These are phyloP conservation scores for Steinernema hermaphroditum DNA, from an alignment of 2,888 invertebrate genomes.

Conservation along the genomic window DNA sequence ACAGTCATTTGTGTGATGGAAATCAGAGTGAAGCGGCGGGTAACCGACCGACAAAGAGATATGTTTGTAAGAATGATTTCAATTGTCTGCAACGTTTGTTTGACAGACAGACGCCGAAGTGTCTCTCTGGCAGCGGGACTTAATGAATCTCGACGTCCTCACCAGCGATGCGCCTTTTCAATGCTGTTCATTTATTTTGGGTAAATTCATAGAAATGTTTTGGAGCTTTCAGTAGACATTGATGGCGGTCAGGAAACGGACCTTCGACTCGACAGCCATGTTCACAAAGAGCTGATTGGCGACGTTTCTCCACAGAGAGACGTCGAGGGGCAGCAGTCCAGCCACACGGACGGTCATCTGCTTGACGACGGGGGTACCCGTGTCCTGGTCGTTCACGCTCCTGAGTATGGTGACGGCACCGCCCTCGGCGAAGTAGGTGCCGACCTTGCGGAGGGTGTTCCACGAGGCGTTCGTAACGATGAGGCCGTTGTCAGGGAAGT, in stretches of 20 bases:
- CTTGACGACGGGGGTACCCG: slow-evolving; percentile 15
- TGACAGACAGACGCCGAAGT: too few relatives aligned
- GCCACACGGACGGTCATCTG: neutral
- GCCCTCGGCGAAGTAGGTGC: neutral
- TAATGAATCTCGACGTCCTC: too few relatives aligned
- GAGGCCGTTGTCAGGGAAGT: slow-evolving; percentile 14
- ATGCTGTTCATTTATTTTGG: neutral
- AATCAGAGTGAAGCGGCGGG: too few relatives aligned
- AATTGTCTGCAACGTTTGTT: too few relatives aligned
- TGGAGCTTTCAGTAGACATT: neutral
- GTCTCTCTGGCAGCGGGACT: too few relatives aligned
- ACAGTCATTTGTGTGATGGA: too few relatives aligned
- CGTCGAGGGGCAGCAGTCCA: neutral
- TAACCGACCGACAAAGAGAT: too few relatives aligned
- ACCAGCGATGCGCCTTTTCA: neutral
- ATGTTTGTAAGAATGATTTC: too few relatives aligned
- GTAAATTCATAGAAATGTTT: neutral
- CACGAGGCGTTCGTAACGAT: slow-evolving; percentile 5
- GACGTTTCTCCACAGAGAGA: slow-evolving; percentile 3
- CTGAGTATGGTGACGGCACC: neutral
- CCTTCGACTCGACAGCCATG: neutral
- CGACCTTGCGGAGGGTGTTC: neutral
- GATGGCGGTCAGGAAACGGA: neutral
- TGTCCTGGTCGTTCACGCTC: neutral
- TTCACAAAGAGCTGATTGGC: slow-evolving; percentile 1